phyloP scores from a whole-genome alignment of 1,140 invertebrate genomes.

The Ceratina australensis region DNA sequence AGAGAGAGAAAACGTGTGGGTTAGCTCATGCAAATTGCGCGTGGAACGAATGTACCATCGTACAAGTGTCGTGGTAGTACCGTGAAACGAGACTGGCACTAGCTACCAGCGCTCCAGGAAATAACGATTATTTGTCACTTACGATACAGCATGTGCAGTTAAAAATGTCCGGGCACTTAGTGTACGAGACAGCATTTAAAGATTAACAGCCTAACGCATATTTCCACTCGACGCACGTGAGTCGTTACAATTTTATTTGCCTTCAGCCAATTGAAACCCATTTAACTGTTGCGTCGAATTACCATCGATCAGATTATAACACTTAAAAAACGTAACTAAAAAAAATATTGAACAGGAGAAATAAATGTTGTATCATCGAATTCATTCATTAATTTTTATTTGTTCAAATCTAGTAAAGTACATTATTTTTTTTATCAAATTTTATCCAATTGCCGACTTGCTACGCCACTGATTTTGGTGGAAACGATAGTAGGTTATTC shows the following conservation, averaged over 20 bases:
- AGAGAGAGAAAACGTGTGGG: conserved; percentile 1
- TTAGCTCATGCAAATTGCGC: conserved; percentile 35
- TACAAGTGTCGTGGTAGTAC: not conserved
- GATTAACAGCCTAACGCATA: conserved; percentile 12
- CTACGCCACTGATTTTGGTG: conserved; percentile 15
- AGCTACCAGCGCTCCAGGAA: not conserved
- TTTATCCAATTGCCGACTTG: not conserved
- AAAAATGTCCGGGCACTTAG: not conserved
- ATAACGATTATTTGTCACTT: conserved; percentile 30
- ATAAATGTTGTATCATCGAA: too few species aligned
- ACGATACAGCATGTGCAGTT: too few species aligned
- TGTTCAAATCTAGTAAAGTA: too few species aligned
- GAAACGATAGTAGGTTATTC: conserved; percentile 28
- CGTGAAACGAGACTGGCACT: conserved; percentile 21
- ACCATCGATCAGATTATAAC: too few species aligned
- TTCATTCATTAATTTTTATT: too few species aligned
- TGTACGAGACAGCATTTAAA: not conserved
- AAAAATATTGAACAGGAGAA: too few species aligned
- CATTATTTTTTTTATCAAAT: too few species aligned
- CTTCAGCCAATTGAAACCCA: too few species aligned
- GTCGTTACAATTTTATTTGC: not conserved
- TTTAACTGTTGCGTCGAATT: too few species aligned
- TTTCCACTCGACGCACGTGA: not conserved
- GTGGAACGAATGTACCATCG: conserved; percentile 30
- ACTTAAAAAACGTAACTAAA: too few species aligned